These are phyloP conservation scores for Dysmachus trigonus DNA, from an alignment of 2,888 invertebrate species.

Conservation along the genomic window DNA sequence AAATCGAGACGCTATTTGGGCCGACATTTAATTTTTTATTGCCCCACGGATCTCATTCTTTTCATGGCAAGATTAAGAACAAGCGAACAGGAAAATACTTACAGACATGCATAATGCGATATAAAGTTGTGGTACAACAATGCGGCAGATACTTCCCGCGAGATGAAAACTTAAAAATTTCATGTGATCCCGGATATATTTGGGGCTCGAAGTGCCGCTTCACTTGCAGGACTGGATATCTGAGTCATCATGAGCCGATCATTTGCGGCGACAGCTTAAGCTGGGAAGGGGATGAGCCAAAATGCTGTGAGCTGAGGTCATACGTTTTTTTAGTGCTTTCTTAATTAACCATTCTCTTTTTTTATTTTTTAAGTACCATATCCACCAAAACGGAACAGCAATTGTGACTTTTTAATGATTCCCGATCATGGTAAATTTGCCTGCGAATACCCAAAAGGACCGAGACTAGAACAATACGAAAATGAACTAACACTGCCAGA, in stretches of 20 bases:
- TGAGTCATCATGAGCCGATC: slow-evolving; percentile 49
- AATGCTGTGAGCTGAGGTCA: slow-evolving; percentile 45
- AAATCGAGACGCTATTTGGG: slow-evolving; percentile 52
- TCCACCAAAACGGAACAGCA: background rate
- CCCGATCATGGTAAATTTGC: slow-evolving; percentile 51
- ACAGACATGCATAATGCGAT: slow-evolving; percentile 51
- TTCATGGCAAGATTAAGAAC: slow-evolving; percentile 51
- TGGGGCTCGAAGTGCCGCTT: slow-evolving; percentile 53
- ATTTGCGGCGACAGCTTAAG: slow-evolving; percentile 50
- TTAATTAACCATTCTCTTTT: background rate
- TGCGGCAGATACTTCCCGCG: slow-evolving; percentile 49
- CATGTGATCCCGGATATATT: slow-evolving; percentile 50
- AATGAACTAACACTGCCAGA: slow-evolving; percentile 48
- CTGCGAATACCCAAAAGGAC: slow-evolving; percentile 50
- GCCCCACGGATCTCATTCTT: slow-evolving; percentile 51
- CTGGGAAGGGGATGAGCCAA: slow-evolving; percentile 52
- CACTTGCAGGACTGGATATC: slow-evolving; percentile 47
- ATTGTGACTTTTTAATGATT: slow-evolving; percentile 49
- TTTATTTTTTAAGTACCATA: background rate
- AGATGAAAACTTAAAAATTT: slow-evolving; percentile 47
- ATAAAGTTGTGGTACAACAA: slow-evolving; percentile 51
- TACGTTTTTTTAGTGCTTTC: background rate
- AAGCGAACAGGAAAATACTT: slow-evolving; percentile 46
- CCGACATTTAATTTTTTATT: slow-evolving; percentile 49
- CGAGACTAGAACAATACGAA: slow-evolving; percentile 41